Conservation (phyloP, 2,113 vertebrate species). For the Maccullochella peelii region DNA sequence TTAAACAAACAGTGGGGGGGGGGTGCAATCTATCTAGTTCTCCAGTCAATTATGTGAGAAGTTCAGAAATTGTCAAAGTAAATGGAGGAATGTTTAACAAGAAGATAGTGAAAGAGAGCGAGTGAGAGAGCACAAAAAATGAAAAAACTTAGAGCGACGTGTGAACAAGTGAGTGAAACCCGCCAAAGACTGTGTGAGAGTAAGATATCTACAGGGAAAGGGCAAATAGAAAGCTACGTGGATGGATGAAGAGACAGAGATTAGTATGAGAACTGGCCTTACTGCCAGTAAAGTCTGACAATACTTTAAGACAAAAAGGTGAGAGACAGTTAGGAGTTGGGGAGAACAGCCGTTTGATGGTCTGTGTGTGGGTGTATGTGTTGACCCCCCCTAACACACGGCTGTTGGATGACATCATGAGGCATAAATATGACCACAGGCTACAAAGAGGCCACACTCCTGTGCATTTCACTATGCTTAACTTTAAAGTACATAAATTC, state of each 20-base stretch:
- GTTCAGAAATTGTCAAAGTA: slow-evolving; percentile 17
- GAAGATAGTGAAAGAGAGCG: slow-evolving; percentile 9
- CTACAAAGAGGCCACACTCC: slow-evolving; percentile 68
- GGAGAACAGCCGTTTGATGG: slow-evolving; percentile 66
- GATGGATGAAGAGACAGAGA: slow-evolving; percentile 31
- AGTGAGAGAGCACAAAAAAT: not conserved
- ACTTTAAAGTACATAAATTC: slow-evolving; percentile 39
- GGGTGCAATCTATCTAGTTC: no score
- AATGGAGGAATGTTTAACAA: slow-evolving; percentile 28
- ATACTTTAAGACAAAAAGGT: slow-evolving; percentile 50
- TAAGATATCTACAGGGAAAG: slow-evolving; percentile 42
- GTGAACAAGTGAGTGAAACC: slow-evolving; percentile 63
- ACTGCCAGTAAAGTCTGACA: slow-evolving; percentile 50
- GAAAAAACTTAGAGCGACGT: slow-evolving; percentile 7
- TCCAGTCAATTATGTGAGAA: slow-evolving; percentile 29
- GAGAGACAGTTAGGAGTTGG: slow-evolving; percentile 38
- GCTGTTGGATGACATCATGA: slow-evolving; percentile 79
- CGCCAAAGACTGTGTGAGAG: slow-evolving; percentile 58
- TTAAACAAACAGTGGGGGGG: slow-evolving; percentile 93
- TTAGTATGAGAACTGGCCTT: slow-evolving; percentile 28
- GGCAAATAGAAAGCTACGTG: slow-evolving; percentile 30
- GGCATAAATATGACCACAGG: slow-evolving; percentile 77
- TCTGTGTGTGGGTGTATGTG: slow-evolving; percentile 66
- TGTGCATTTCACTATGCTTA: slow-evolving; percentile 54
- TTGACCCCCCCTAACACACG: slow-evolving; percentile 73